These are phyloP conservation scores for Noturus placidus DNA, from an alignment of 2,113 vertebrate species.

Conservation along the genomic window DNA sequence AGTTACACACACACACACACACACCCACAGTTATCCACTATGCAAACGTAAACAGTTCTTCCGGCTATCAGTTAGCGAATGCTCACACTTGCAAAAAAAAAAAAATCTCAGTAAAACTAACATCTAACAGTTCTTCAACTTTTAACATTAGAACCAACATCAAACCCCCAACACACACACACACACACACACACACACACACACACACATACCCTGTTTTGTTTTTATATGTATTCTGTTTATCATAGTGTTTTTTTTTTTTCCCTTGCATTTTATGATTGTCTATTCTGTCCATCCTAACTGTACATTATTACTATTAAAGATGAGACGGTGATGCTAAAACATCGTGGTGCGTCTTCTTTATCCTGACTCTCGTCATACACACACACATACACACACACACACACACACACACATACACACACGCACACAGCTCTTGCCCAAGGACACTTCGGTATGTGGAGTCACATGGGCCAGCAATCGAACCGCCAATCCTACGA, in stretches of 20 bases:
- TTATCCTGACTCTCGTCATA: neutral
- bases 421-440: neutral
- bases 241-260: slow-evolving; percentile 50
- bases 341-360: neutral
- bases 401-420: neutral
- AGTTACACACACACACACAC: neutral
- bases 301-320: slow-evolving; percentile 77
- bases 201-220: neutral
- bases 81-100: slow-evolving; percentile 2
- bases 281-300: slow-evolving; percentile 64
- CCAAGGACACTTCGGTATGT: too few relatives aligned
- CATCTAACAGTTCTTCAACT: neutral
- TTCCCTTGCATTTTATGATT: slow-evolving; percentile 55
- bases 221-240: slow-evolving; percentile 61
- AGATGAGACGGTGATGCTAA: slow-evolving; percentile 67
- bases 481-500: too few relatives aligned
- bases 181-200: neutral
- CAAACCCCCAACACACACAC: neutral
- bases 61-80: slow-evolving; percentile 2
- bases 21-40: neutral
- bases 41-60: slow-evolving; percentile 34
- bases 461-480: too few relatives aligned
- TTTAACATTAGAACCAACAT: slow-evolving; percentile 20
- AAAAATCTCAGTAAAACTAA: slow-evolving; percentile 21
- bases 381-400: slow-evolving; percentile 11